Percentiles rank a stretch among this genome's conserved stretches.
Conservation (phyloP, 2,113 vertebrate genomes). For the Sciurus niger region DNA sequence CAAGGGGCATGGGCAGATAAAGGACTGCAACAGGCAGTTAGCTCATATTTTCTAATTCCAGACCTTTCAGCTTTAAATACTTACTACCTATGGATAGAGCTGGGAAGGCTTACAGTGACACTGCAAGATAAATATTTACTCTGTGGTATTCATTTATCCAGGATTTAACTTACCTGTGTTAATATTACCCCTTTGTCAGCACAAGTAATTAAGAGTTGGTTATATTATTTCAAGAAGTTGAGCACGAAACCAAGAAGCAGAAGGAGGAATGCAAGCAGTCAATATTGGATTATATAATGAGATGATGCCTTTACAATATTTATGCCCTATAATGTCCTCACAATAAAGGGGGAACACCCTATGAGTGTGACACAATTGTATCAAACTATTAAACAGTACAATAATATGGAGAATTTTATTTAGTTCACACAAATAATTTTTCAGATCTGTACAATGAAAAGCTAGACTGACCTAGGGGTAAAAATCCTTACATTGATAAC, state of each 20-base stretch:
- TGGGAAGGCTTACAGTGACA: conserved; percentile 15
- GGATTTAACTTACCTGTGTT: conserved; percentile 70
- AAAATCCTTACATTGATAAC: conserved; percentile 65
- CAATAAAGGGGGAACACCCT: conserved; percentile 27
- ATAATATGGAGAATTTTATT: conserved; percentile 77
- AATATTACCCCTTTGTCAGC: conserved; percentile 10
- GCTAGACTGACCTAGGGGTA: conserved; percentile 64
- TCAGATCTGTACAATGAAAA: conserved; percentile 68
- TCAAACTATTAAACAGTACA: conserved; percentile 66
- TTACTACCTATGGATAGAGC: background rate
- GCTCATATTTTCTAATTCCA: background rate
- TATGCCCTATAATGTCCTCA: conserved; percentile 70
- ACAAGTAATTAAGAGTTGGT: conserved; percentile 58
- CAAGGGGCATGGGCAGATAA: conserved; percentile 10
- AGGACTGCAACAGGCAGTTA: background rate
- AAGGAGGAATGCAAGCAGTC: conserved; percentile 72
- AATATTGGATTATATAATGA: conserved; percentile 65
- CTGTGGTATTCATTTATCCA: background rate
- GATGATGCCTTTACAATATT: conserved; percentile 81
- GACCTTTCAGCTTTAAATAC: conserved; percentile 6
- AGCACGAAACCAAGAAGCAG: conserved; percentile 73
- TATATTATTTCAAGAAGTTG: conserved; percentile 62
- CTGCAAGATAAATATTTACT: background rate
- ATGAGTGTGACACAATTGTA: conserved; percentile 9
- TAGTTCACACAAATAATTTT: conserved; percentile 80